Percentiles rank a stretch among this genome's conserved stretches.
Evolutionary conservation across 2,113 vertebrate genomes (phyloP).

Genomic region (Eublepharis macularius): DNA sequence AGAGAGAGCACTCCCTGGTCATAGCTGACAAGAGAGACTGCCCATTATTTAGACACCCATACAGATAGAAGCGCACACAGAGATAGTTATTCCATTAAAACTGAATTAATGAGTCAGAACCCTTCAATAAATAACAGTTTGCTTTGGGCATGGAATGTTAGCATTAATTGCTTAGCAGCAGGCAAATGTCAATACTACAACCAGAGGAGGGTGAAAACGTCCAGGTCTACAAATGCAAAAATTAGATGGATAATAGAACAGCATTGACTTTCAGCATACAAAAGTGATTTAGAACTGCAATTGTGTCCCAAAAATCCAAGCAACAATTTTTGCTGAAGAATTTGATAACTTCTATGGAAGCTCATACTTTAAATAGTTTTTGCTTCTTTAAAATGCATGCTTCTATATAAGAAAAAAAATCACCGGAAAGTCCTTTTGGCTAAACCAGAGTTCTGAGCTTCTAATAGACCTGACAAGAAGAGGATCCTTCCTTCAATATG

Average conservation of each 20-base stretch:
- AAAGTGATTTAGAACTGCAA: too few relatives aligned
- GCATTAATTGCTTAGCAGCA: background rate
- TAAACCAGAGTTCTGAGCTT: too few relatives aligned
- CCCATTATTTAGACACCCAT: background rate
- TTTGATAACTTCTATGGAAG: too few relatives aligned
- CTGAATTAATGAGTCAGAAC: background rate
- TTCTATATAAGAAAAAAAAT: too few relatives aligned
- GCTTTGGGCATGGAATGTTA: background rate
- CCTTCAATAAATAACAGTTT: background rate
- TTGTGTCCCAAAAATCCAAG: too few relatives aligned
- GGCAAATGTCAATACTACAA: background rate
- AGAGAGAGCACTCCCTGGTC: slow-evolving; percentile 34
- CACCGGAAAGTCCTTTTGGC: too few relatives aligned
- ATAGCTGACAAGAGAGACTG: slow-evolving; percentile 48
- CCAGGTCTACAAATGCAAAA: background rate
- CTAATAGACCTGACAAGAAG: too few relatives aligned
- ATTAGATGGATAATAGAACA: background rate
- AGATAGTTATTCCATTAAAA: background rate
- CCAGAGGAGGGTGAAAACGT: background rate
- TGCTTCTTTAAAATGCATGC: too few relatives aligned
- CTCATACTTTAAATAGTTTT: too few relatives aligned
- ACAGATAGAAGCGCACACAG: background rate
- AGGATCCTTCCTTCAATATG: too few relatives aligned
- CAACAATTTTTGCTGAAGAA: too few relatives aligned
- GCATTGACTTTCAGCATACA: background rate